Evolutionary conservation across 2,113 vertebrate genomes (phyloP), one percentile per base, ranked within the genome.

Genomic region (Podilymbus podiceps): DNA sequence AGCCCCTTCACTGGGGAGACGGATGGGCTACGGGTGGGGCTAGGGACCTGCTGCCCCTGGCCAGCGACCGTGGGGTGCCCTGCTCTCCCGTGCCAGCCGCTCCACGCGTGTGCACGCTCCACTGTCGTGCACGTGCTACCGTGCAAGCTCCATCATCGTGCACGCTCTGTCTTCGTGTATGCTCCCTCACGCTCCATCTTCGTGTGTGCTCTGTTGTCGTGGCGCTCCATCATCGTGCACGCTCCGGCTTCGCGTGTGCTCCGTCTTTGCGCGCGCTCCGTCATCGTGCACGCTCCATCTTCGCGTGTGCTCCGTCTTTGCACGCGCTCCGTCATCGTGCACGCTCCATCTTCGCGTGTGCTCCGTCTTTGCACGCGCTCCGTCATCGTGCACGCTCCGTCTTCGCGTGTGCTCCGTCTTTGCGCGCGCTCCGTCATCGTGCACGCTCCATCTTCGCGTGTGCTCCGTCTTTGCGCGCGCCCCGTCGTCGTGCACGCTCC

Each of bases 371-470:
- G n/a, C n/a, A n/a, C n/a, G n/a, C n/a, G n/a, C n/a, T n/a, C n/a
- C n/a, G n/a, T n/a, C n/a, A n/a, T n/a, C n/a, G 1, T 10, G 38
- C 58, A 0, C 2, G 4, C 33, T 28, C 28, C 35, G 1, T 23
- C 49, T n/a, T n/a, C n/a, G 1, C 6, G 40, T 31, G 6, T 11
- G 11, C 49, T 44, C 23, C 47, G 0, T 7, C 25, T 8, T n/a
- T 42, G 42, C 8, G 16, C 9, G 14, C 25, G 28, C 40, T 44
- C 42, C 28, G 5, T 30, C 40, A 8, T 49, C 44, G 6, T 18
- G n/a, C 74, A 13, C 4, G 6, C 72, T 58, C 53, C 30, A 3
- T n/a, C 31, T 0, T 14, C 2, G 12, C 5, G 46, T 18, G 3
- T 3, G 8, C 42, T 33, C 38, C 24, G 2, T 28, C 33, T 1